Evolutionary conservation across 2,888 invertebrate species (phyloP).

Genomic region (Mimas tiliae): DNA sequence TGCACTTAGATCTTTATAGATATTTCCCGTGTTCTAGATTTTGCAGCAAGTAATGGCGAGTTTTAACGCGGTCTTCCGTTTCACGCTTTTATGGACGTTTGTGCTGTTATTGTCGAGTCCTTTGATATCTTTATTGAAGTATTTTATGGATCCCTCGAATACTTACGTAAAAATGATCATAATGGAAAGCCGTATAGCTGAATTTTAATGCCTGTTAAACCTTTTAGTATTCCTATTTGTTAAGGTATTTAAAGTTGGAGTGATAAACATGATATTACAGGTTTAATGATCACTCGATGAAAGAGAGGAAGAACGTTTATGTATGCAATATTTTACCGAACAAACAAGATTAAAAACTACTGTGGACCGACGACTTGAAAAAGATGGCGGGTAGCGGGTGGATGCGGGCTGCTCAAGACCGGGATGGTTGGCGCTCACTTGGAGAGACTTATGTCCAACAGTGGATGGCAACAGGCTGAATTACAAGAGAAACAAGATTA

Average conservation of each 20-base stretch:
- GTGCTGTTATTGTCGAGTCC: conserved; percentile 1
- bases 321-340: too few species aligned
- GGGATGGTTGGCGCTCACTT: too few species aligned
- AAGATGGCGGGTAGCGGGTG: too few species aligned
- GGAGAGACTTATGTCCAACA: too few species aligned
- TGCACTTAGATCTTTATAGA: conserved; percentile 27
- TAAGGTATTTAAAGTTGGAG: neutral
- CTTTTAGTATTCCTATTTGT: conserved; percentile 9
- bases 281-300: neutral
- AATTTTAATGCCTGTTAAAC: neutral
- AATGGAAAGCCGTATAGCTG: neutral
- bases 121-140: conserved; percentile 13
- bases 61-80: conserved; percentile 8
- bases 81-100: conserved; percentile 16
- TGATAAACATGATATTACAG: conserved; percentile 1
- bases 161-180: conserved; percentile 20
- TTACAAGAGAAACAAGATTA: too few species aligned
- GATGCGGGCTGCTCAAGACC: too few species aligned
- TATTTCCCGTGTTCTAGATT: conserved; percentile 25
- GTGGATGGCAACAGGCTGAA: too few species aligned
- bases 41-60: conserved; percentile 18
- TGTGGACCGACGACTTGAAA: too few species aligned
- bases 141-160: conserved; percentile 3
- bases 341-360: too few species aligned
- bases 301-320: too few species aligned